Evolutionary conservation across 2,113 vertebrate species (phyloP).

Genomic region (Microtus pennsylvanicus): DNA sequence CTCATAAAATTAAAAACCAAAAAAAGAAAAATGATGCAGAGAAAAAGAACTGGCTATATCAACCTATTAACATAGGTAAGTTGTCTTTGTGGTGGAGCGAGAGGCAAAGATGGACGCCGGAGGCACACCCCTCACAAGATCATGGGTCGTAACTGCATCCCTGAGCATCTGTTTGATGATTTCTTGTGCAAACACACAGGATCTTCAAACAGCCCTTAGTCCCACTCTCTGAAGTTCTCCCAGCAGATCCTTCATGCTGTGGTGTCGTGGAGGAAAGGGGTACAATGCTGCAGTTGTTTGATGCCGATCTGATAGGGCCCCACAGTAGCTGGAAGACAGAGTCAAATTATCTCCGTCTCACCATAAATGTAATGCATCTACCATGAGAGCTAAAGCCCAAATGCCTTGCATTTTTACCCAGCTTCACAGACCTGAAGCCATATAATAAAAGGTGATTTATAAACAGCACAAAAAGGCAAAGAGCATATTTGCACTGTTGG

Average conservation of each 20-base stretch:
- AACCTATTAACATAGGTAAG: not conserved
- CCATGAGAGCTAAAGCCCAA: conserved; percentile 28
- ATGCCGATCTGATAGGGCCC: not conserved
- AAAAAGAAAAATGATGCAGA: not conserved
- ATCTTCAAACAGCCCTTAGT: not conserved
- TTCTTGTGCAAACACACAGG: not conserved
- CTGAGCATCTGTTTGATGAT: not conserved
- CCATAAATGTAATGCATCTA: conserved; percentile 50
- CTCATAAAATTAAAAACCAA: conserved; percentile 1
- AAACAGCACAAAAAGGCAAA: conserved; percentile 15
- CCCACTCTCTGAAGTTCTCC: not conserved
- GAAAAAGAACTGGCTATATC: not conserved
- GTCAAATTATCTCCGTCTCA: conserved; percentile 51
- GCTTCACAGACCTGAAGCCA: conserved; percentile 36
- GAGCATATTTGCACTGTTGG: conserved; percentile 27
- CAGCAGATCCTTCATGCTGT: not conserved
- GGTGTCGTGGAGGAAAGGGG: not conserved
- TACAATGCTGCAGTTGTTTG: not conserved
- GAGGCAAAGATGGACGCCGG: not conserved
- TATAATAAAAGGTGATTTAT: conserved; percentile 62
- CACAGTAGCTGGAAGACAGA: conserved; percentile 30
- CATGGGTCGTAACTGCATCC: not conserved
- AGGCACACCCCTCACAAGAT: not conserved
- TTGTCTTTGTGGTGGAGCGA: not conserved
- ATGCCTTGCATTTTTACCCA: conserved; percentile 46